A percentile compares a stretch with the other conserved stretches of the same genome.
These are phyloP conservation scores for Spinus olivaceus DNA, from an alignment of 2,797 vertebrate species.

Conservation along the genomic window DNA sequence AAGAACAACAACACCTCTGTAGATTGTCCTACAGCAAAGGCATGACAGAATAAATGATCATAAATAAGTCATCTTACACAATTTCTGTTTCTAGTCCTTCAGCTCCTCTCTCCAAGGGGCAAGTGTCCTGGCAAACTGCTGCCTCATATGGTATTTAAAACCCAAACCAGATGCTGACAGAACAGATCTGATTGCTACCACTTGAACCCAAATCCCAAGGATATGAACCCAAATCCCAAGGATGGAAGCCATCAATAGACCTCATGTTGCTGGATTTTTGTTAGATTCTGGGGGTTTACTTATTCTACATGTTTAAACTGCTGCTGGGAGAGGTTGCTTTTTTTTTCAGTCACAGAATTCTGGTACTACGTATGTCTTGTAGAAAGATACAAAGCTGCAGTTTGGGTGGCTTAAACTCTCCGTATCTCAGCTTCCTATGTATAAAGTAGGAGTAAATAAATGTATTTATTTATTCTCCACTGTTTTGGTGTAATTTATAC, in stretches of 20 bases:
- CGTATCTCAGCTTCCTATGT: not conserved
- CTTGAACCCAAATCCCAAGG: not conserved
- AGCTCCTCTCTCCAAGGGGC: not conserved
- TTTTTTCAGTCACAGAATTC: not conserved
- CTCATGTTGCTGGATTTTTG: not conserved
- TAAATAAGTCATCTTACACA: constrained; percentile 1
- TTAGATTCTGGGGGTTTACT: not conserved
- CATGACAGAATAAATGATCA: constrained; percentile 34
- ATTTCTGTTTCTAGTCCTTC: not conserved
- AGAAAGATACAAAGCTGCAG: not conserved
- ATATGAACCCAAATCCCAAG: too few species aligned
- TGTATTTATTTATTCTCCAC: not conserved
- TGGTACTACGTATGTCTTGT: not conserved
- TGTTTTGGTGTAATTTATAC: not conserved
- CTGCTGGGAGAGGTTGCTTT: not conserved
- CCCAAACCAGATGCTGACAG: not conserved
- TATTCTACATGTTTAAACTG: not conserved
- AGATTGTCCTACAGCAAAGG: constrained; percentile 56
- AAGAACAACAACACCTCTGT: constrained; percentile 26
- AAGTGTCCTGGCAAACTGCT: not conserved
- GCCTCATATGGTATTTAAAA: not conserved
- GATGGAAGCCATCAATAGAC: not conserved
- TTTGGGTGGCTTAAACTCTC: not conserved
- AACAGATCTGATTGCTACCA: not conserved
- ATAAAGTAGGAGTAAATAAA: not conserved